phyloP scores from a whole-genome alignment of 2,797 vertebrate genomes.

The Acanthopagrus latus region DNA sequence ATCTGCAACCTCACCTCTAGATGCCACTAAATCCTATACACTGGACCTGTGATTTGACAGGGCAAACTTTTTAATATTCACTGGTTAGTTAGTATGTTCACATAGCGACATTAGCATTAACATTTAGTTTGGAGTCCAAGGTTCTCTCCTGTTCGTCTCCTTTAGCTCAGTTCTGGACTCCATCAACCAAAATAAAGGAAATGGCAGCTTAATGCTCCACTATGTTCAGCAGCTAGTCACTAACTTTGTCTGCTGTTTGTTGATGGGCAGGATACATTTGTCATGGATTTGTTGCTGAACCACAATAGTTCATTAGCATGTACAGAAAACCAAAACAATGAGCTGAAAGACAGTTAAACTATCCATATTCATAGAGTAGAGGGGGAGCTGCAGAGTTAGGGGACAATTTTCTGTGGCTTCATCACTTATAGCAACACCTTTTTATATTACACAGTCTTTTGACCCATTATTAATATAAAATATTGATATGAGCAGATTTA shows the following conservation, averaged over 20 bases:
- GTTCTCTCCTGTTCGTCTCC: neutral
- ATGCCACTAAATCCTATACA: too few relatives aligned
- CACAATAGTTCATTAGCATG: neutral
- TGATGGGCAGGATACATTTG: too few relatives aligned
- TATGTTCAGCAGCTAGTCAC: neutral
- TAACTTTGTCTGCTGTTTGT: neutral
- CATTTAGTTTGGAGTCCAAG: too few relatives aligned
- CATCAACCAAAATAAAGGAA: neutral
- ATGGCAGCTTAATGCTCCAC: neutral
- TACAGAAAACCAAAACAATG: neutral
- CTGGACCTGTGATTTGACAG: too few relatives aligned
- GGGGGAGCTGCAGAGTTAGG: neutral
- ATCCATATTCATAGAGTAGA: too few relatives aligned
- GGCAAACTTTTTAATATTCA: too few relatives aligned
- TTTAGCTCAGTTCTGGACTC: neutral
- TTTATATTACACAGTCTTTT: neutral
- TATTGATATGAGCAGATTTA: slow-evolving; percentile 17
- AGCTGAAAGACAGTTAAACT: too few relatives aligned
- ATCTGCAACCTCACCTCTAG: too few relatives aligned
- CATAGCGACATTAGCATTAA: too few relatives aligned
- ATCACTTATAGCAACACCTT: neutral
- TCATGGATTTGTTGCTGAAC: neutral
- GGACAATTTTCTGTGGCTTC: neutral
- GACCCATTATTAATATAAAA: slow-evolving; percentile 4
- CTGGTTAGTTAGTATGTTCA: too few relatives aligned